Percentiles rank a stretch among this genome's conserved stretches.
Conservation (phyloP, 2,888 invertebrate species). For the Marronus borbonicus region DNA sequence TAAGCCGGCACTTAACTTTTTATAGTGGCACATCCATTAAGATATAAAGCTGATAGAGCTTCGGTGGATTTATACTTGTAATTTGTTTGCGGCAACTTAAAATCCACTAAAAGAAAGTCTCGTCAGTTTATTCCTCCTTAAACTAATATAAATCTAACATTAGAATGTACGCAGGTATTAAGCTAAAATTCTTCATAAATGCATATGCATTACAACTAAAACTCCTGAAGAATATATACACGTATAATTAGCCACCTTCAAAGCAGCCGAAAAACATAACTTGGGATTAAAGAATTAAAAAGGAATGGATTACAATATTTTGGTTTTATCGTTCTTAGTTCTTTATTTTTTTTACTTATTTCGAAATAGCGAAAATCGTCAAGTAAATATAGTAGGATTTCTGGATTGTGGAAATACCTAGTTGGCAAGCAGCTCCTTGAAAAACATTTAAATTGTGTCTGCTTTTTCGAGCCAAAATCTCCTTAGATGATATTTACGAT, state of each 20-base stretch:
- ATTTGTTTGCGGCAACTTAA: conserved; percentile 51
- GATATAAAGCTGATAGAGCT: conserved; percentile 56
- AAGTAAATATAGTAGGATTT: conserved; percentile 1
- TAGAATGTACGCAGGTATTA: background rate
- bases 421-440: background rate
- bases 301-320: no score
- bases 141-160: conserved; percentile 34
- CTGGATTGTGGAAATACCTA: background rate
- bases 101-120: conserved; percentile 41
- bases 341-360: background rate
- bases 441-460: background rate
- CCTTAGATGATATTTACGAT: conserved; percentile 1
- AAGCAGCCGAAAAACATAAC: no score
- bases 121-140: conserved; percentile 28
- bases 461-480: background rate
- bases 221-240: no score
- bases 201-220: no score
- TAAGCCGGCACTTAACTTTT: conserved; percentile 56
- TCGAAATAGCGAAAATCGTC: background rate
- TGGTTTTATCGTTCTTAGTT: no score
- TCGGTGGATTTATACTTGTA: conserved; percentile 55
- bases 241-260: no score
- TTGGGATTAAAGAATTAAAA: no score
- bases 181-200: no score
- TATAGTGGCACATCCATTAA: conserved; percentile 56